Base-by-base conservation (phyloP, 2,888 invertebrate species). In the Acrobasis consociella region DNA sequence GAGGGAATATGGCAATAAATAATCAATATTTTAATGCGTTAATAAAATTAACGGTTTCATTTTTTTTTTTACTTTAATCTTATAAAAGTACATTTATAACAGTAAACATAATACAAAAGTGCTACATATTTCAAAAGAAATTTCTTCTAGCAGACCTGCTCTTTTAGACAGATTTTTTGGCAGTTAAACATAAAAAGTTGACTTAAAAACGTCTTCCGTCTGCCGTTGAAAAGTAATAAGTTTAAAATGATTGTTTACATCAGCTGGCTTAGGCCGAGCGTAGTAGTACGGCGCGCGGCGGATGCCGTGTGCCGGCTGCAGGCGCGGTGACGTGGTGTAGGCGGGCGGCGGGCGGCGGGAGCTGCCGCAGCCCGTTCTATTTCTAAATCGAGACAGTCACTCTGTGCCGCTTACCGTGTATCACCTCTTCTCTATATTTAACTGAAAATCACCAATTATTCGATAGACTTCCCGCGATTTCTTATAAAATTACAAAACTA, bases 301-400 rank as follows among this genome's bases (percentile, higher is more conserved):
- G 67, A 67, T 70, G 67, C 67, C 69, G 62, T 69, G 64, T 67
- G 69, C 65, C 67, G 67, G 69, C 65, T 67, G 68, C 70, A 69
- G 67, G 64, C 65, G 65, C 62, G 68, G 64, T 69, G 42, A 56
- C 56, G 56, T 39, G 15, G 31, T 52, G 55, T 56, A 56, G 70
- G 66, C 67, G 69, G 72, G 73, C 22, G 67, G 66, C 66, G 68
- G 68, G 72, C 69, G 66, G 72, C 68, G 65, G 69, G 68, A 74
- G 72, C 81, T 78, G 78, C 31, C 80, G 81, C 87, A 89, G 91
- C 89, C 89, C 85, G 89, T 85, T 89, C 92, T 91, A 91, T 91
- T 91, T 91, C 92, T 92, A 91, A 88, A 86, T 91, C 76, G 85
- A 91, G 91, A 90, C 91, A 91, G 91, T 91, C 91, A 85, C 83